Evolutionary conservation across 2,113 vertebrate genomes (phyloP).

Genomic region (Sorex araneus): DNA sequence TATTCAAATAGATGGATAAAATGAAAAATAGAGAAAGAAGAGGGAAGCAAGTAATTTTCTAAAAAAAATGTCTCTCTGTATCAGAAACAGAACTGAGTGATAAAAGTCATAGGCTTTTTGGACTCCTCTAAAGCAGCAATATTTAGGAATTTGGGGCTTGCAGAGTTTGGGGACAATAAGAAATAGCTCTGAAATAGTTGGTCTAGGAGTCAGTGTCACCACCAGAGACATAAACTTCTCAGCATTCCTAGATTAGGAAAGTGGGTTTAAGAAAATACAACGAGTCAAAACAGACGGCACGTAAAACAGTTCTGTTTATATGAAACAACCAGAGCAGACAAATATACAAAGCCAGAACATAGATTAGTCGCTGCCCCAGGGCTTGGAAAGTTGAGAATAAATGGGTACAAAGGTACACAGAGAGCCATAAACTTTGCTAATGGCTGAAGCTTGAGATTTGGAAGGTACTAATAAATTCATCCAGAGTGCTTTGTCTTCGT

Average conservation of each 20-base stretch:
- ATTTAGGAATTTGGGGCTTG: background rate
- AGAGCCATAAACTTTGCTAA: background rate
- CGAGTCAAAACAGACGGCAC: background rate
- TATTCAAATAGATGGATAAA: background rate
- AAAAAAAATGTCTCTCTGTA: background rate
- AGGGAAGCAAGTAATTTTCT: background rate
- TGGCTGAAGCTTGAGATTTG: background rate
- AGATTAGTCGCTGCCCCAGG: background rate
- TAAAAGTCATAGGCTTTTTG: background rate
- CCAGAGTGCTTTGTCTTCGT: background rate
- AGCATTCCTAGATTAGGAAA: background rate
- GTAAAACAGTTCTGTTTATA: background rate
- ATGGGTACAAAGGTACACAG: background rate
- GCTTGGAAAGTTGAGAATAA: too few species aligned
- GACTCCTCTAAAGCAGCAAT: background rate
- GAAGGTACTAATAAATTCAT: background rate
- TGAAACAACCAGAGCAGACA: background rate
- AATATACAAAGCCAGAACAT: background rate
- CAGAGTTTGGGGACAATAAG: background rate
- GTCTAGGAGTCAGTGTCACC: background rate
- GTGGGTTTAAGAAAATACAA: background rate
- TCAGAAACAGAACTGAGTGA: background rate
- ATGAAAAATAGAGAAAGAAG: background rate
- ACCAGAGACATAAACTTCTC: background rate
- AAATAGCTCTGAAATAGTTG: background rate